These are phyloP conservation scores for Cassiopea xamachana DNA, from an alignment of 30 jellyfish, hydroid and myxozoan genomes.

Conservation along the genomic window DNA sequence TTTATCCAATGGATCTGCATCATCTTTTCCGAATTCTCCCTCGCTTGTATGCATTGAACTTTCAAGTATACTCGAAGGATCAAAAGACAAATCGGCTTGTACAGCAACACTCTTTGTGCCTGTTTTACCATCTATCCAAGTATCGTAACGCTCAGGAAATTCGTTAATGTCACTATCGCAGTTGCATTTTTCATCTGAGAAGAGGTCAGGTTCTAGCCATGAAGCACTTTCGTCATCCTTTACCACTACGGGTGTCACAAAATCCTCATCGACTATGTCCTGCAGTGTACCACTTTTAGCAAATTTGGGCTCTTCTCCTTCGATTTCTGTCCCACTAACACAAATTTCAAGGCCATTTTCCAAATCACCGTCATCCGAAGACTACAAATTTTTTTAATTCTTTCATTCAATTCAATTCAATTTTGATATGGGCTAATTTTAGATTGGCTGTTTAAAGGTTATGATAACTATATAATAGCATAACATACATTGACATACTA, in stretches of 20 bases:
- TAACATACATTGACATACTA: no score
- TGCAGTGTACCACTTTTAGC: conserved; percentile 27
- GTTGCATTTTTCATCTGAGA: conserved; percentile 45
- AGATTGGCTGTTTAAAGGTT: no score
- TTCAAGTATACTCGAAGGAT: conserved; percentile 2
- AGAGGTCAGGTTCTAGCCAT: conserved; percentile 46
- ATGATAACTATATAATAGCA: no score
- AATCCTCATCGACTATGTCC: conserved; percentile 37
- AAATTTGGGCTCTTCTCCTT: conserved; percentile 25
- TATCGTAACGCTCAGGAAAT: conserved; percentile 16
- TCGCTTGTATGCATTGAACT: conserved; percentile 65
- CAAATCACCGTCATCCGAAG: conserved; percentile 53
- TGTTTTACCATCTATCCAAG: background rate
- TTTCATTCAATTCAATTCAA: background rate
- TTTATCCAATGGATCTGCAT: conserved; percentile 47
- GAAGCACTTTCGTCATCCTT: conserved; percentile 59
- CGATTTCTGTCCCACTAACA: conserved; percentile 37
- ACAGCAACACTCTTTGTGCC: conserved; percentile 21
- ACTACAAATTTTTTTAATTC: conserved; percentile 17
- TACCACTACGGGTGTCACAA: conserved; percentile 55
- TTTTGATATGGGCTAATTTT: no score
- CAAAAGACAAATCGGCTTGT: conserved; percentile 56
- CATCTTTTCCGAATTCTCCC: conserved; percentile 61
- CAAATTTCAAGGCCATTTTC: conserved; percentile 1
- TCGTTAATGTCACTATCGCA: conserved; percentile 8